These are phyloP conservation scores for Stegastes partitus DNA, from an alignment of 2,113 vertebrate species.

Conservation along the genomic window DNA sequence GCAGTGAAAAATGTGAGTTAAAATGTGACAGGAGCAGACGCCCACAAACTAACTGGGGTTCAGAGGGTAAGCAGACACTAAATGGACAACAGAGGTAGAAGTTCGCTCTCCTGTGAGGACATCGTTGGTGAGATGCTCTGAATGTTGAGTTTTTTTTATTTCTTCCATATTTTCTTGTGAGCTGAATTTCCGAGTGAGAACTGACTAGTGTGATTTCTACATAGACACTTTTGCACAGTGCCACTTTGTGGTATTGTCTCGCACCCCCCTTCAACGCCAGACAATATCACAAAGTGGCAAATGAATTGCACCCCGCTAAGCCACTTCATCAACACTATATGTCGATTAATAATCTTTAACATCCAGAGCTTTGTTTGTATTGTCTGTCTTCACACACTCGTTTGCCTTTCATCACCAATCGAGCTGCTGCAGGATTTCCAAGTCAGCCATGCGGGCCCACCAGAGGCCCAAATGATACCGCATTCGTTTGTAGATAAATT, in stretches of 20 bases:
- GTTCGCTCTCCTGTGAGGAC: neutral
- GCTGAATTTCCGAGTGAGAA: too few species aligned
- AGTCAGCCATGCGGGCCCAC: conserved; percentile 8
- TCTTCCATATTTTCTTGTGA: too few species aligned
- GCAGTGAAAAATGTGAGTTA: too few species aligned
- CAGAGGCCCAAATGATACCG: neutral
- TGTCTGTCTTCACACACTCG: conserved; percentile 21
- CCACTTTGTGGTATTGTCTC: neutral
- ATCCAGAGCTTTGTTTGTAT: conserved; percentile 11
- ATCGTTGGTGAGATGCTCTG: neutral
- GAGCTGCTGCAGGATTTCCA: conserved; percentile 31
- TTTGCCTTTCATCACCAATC: conserved; percentile 19
- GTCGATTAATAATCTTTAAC: conserved; percentile 10
- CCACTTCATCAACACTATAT: conserved; percentile 11
- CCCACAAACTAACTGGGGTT: too few species aligned
- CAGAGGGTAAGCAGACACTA: neutral
- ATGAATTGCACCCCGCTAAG: neutral
- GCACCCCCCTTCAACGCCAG: neutral
- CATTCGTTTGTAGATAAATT: conserved; percentile 40
- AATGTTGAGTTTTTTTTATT: neutral
- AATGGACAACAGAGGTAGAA: neutral
- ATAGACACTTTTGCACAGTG: neutral
- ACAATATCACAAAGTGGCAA: neutral
- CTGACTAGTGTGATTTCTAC: neutral
- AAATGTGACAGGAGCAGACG: too few species aligned